Evolutionary conservation across 2,113 vertebrate genomes (phyloP).

Genomic region (Ictalurus furcatus): DNA sequence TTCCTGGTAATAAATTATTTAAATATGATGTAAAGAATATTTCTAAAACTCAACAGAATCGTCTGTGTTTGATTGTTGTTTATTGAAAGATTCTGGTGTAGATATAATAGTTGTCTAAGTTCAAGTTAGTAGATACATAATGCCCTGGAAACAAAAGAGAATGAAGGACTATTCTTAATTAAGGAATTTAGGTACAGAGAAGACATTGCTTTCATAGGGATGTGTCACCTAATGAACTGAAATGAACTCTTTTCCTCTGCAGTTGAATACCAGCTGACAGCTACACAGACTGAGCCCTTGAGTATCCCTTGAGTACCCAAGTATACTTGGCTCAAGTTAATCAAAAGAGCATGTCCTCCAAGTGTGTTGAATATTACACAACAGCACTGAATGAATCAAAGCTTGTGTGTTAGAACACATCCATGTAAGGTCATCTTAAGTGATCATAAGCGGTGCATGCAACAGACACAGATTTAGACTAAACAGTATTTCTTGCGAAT

Average conservation of each 20-base stretch:
- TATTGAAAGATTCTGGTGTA: slow-evolving; percentile 25
- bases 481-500: background rate
- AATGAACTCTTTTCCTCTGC: background rate
- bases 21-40: background rate
- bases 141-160: background rate
- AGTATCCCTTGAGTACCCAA: background rate
- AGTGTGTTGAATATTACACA: slow-evolving; percentile 2
- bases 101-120: background rate
- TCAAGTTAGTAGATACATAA: background rate
- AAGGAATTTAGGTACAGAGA: background rate
- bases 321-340: background rate
- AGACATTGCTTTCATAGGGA: background rate
- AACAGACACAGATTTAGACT: background rate
- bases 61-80: background rate
- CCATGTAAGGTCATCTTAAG: background rate
- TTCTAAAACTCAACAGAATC: background rate
- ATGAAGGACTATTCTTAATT: background rate
- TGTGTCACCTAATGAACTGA: background rate
- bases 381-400: slow-evolving; percentile 20
- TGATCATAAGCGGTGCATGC: background rate
- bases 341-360: background rate
- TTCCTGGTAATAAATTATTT: background rate
- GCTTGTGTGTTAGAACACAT: background rate
- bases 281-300: background rate
- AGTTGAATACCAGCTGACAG: background rate